These are phyloP conservation scores for Austrolebias charrua DNA, from an alignment of 2,797 vertebrate species.

Conservation along the genomic window DNA sequence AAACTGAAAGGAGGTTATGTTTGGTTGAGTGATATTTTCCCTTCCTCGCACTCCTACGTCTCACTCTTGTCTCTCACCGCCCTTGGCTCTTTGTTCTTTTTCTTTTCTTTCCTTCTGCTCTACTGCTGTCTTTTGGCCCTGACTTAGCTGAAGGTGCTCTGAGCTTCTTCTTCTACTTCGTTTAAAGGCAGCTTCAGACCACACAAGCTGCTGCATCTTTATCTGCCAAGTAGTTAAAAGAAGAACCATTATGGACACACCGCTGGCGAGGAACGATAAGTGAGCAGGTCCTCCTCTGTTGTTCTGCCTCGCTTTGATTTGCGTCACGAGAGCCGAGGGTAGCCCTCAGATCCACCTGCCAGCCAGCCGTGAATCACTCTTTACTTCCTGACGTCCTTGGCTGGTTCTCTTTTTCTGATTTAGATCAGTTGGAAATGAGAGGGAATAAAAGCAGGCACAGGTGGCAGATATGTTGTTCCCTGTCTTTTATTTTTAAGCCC, in stretches of 20 bases:
- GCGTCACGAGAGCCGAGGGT: constrained; percentile 47
- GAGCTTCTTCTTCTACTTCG: constrained; percentile 25
- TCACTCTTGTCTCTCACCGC: constrained; percentile 1
- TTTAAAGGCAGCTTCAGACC: constrained; percentile 40
- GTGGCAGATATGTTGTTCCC: background rate
- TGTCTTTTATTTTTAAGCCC: background rate
- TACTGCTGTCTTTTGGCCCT: constrained; percentile 2
- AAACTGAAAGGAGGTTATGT: constrained; percentile 4
- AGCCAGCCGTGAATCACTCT: constrained; percentile 46
- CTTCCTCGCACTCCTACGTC: background rate
- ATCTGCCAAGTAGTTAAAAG: constrained; percentile 33
- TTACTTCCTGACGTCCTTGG: constrained; percentile 28
- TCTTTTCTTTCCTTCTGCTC: constrained; percentile 1
- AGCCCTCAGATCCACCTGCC: constrained; percentile 37
- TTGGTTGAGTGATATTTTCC: constrained; percentile 7
- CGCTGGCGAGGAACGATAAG: constrained; percentile 40
- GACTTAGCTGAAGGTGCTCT: constrained; percentile 12
- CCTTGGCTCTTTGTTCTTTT: background rate
- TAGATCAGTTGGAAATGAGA: constrained; percentile 4
- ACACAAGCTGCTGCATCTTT: constrained; percentile 38
- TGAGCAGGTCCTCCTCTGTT: constrained; percentile 8
- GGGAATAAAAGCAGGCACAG: constrained; percentile 5
- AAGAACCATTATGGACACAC: constrained; percentile 22
- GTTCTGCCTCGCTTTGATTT: constrained; percentile 25
- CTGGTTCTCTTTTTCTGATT: constrained; percentile 26